These are phyloP conservation scores for Parapsyche elsis DNA, from an alignment of 1,140 invertebrate species.

Conservation along the genomic window DNA sequence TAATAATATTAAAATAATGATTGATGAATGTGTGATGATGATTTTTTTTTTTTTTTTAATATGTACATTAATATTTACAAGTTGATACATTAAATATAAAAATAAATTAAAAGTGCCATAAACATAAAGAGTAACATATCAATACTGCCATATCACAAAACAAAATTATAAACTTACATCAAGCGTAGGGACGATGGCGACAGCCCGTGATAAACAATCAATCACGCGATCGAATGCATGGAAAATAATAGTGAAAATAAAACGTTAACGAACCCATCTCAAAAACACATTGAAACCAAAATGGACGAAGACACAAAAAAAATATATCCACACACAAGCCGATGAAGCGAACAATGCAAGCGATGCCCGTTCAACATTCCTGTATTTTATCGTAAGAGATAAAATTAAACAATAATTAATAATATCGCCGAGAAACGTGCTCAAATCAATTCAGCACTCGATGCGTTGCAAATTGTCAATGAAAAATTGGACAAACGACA, in stretches of 20 bases:
- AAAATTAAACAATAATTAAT: background rate
- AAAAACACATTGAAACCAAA: conserved; percentile 41
- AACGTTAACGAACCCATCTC: conserved; percentile 49
- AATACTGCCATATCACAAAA: conserved; percentile 51
- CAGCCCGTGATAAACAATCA: conserved; percentile 64
- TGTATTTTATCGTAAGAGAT: background rate
- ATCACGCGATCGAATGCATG: conserved; percentile 55
- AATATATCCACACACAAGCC: conserved; percentile 28
- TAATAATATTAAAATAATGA: no score
- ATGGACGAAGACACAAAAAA: conserved; percentile 40
- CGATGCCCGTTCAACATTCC: conserved; percentile 23
- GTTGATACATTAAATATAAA: conserved; percentile 9
- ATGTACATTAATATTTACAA: conserved; percentile 1
- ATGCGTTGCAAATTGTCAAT: no score
- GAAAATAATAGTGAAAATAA: conserved; percentile 52
- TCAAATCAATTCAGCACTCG: no score
- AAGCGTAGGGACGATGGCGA: conserved; percentile 62
- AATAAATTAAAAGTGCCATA: conserved; percentile 29
- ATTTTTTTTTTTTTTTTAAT: background rate
- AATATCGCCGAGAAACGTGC: no score
- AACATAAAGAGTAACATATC: conserved; percentile 23
- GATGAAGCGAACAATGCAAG: conserved; percentile 38
- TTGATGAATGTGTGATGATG: no score
- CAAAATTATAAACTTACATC: conserved; percentile 66
- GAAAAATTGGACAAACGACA: no score